Evolutionary conservation across 2,113 vertebrate species (phyloP).

Genomic region (Archilochus colubris): DNA sequence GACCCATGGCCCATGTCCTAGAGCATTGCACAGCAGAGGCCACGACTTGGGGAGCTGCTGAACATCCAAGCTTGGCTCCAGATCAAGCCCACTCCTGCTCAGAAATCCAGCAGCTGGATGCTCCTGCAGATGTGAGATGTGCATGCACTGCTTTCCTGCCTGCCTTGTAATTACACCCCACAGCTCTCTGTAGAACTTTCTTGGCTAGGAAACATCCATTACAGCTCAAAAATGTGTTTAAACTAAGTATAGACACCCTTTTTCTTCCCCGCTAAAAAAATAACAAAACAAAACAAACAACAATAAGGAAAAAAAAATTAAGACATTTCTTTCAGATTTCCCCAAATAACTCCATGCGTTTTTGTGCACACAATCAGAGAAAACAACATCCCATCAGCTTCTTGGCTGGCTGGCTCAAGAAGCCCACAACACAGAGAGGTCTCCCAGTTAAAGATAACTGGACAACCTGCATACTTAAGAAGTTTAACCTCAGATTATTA

Average conservation of each 20-base stretch:
- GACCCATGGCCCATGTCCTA: background rate
- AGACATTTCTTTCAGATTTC: background rate
- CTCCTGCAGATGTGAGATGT: background rate
- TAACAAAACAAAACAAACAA: too few species aligned
- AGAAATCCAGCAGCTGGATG: background rate
- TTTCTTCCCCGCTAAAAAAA: background rate
- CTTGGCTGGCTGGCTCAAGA: background rate
- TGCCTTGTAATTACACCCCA: background rate
- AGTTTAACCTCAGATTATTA: background rate
- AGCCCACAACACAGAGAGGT: background rate
- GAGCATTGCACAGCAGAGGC: background rate
- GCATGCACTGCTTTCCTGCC: background rate
- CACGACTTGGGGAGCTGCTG: background rate
- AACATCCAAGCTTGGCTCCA: background rate
- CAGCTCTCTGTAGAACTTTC: background rate
- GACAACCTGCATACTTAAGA: background rate
- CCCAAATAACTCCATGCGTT: background rate
- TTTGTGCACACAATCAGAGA: background rate
- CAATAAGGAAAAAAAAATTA: background rate
- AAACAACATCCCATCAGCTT: background rate
- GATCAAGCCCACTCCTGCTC: background rate
- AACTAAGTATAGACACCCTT: background rate
- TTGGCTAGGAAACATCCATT: background rate
- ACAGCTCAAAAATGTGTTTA: conserved; percentile 17
- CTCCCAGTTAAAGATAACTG: background rate